Evolutionary conservation across 2,797 vertebrate genomes (phyloP).

Genomic region (Cynodonichthys magdalenae): DNA sequence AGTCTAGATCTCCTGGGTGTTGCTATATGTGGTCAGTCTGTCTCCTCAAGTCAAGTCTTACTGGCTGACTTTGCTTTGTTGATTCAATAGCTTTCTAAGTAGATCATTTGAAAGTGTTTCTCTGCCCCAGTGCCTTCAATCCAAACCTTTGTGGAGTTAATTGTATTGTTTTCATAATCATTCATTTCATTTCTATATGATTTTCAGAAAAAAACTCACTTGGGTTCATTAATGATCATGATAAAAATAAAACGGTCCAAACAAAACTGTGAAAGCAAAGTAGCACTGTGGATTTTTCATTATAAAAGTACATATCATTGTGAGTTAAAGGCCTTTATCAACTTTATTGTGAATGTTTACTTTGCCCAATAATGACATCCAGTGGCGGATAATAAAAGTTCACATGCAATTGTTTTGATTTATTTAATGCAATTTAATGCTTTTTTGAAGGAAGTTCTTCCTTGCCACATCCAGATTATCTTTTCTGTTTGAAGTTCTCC

Average conservation of each 20-base stretch:
- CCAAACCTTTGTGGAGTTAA: constrained; percentile 23
- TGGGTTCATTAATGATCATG: neutral
- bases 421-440: constrained; percentile 17
- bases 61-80: constrained; percentile 68
- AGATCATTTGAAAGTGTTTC: constrained; percentile 56
- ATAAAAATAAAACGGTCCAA: constrained; percentile 8
- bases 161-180: constrained; percentile 10
- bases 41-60: constrained; percentile 71
- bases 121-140: constrained; percentile 39
- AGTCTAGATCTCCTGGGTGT: constrained; percentile 63
- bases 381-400: constrained; percentile 55
- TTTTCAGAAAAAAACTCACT: too few species aligned
- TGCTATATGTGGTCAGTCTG: constrained; percentile 73
- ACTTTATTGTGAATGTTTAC: too few species aligned
- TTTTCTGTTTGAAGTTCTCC: constrained; percentile 33
- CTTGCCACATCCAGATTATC: constrained; percentile 26
- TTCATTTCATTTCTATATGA: neutral
- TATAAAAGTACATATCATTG: neutral
- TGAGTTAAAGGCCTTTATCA: too few species aligned
- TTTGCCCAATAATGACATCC: constrained; percentile 68
- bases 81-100: constrained; percentile 58
- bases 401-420: constrained; percentile 10
- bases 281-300: constrained; percentile 1
- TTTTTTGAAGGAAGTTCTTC: constrained; percentile 21
- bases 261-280: constrained; percentile 6